phyloP scores from a whole-genome alignment of 1,140 invertebrate species.

The Drosophila teissieri region DNA sequence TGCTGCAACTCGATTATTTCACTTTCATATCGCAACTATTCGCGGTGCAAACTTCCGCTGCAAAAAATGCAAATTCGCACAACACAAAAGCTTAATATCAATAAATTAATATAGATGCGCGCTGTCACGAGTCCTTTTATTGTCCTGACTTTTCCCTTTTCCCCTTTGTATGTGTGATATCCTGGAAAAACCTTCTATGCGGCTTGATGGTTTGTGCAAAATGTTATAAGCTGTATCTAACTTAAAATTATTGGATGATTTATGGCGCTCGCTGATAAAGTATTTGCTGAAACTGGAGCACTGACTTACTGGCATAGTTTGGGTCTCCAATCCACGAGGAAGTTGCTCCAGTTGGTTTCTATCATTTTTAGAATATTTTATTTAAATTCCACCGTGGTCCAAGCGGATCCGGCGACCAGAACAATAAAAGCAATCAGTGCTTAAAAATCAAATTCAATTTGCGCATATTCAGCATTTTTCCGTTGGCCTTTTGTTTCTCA shows the following conservation, averaged over 20 bases:
- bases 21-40: constrained; percentile 13
- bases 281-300: too few species aligned
- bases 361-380: constrained; percentile 72
- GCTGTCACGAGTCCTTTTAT: constrained; percentile 2
- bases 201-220: too few species aligned
- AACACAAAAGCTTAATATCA: constrained; percentile 61
- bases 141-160: background rate
- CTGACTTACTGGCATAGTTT: background rate
- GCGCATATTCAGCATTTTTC: constrained; percentile 79
- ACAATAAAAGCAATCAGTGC: constrained; percentile 82
- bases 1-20: constrained; percentile 17
- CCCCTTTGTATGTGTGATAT: background rate
- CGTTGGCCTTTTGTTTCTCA: constrained; percentile 48
- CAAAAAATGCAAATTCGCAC: constrained; percentile 45
- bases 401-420: constrained; percentile 41
- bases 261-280: too few species aligned
- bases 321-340: background rate
- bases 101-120: constrained; percentile 60
- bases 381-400: constrained; percentile 54
- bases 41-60: constrained; percentile 20
- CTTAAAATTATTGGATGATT: too few species aligned
- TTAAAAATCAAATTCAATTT: constrained; percentile 83
- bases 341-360: background rate
- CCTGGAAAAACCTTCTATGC: background rate
- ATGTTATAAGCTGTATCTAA: too few species aligned